Percentiles rank a stretch among this genome's conserved stretches.
phyloP scores from a whole-genome alignment of 2,113 vertebrate genomes.

The Bambusicola thoracicus region DNA sequence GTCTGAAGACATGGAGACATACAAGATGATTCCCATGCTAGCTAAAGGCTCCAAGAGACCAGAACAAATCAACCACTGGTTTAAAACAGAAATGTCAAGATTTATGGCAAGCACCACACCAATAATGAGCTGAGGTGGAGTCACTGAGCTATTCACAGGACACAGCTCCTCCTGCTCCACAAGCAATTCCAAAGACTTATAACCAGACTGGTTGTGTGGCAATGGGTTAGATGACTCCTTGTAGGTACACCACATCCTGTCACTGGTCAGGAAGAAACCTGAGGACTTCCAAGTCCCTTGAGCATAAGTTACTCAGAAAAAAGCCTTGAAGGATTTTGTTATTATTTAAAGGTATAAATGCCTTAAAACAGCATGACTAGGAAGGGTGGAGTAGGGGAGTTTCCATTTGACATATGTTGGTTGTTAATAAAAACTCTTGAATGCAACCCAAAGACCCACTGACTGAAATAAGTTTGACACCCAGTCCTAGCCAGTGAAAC shows the following conservation, averaged over 20 bases:
- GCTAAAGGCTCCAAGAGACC: not conserved
- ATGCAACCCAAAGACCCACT: slow-evolving; percentile 1
- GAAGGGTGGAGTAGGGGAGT: slow-evolving; percentile 33
- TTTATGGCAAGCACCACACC: not conserved
- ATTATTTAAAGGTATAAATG: not conserved
- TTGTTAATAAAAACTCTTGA: slow-evolving; percentile 37
- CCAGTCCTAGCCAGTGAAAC: slow-evolving; percentile 2
- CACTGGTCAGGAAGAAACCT: slow-evolving; percentile 24
- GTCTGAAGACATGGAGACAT: not conserved
- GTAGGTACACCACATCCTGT: slow-evolving; percentile 35
- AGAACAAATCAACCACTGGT: not conserved
- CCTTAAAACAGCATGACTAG: slow-evolving; percentile 43
- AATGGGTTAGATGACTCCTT: not conserved
- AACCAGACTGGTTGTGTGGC: slow-evolving; percentile 14
- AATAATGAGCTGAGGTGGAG: not conserved
- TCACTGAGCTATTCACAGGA: not conserved
- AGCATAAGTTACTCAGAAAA: slow-evolving; percentile 49
- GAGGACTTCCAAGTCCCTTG: not conserved
- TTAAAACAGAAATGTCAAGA: not conserved
- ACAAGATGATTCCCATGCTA: not conserved
- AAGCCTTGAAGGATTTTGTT: not conserved
- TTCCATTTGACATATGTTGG: slow-evolving; percentile 33
- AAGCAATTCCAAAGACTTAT: not conserved
- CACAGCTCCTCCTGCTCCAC: not conserved
- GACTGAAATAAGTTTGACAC: slow-evolving; percentile 43